These are phyloP conservation scores for Spheniscus mendiculus DNA, from an alignment of 2,113 vertebrate species.

Conservation along the genomic window DNA sequence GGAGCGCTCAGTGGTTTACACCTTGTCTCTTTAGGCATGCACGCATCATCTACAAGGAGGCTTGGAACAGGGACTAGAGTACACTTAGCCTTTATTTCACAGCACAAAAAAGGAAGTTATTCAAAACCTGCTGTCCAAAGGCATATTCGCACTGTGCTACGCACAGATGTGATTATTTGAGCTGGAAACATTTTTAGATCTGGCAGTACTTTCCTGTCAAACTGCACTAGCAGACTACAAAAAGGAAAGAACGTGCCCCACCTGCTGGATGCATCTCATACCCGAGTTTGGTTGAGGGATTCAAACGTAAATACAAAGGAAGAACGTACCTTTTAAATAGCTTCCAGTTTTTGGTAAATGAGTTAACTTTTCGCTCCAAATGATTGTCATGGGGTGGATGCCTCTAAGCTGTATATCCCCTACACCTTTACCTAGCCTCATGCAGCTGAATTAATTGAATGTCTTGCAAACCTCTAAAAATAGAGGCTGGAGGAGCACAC, in stretches of 20 bases:
- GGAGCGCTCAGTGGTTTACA: background rate
- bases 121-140: background rate
- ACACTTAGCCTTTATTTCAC: background rate
- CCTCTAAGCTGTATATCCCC: background rate
- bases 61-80: background rate
- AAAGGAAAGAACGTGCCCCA: background rate
- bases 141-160: background rate
- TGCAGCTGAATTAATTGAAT: background rate
- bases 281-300: background rate
- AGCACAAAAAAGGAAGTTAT: background rate
- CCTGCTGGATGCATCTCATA: background rate
- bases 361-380: background rate
- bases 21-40: background rate
- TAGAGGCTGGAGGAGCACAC: background rate
- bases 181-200: background rate
- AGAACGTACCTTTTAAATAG: background rate
- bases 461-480: background rate
- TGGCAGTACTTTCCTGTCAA: background rate
- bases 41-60: background rate
- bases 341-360: background rate
- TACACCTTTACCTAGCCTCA: background rate
- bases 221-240: background rate
- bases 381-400: background rate
- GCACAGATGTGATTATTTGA: background rate
- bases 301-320: background rate